These are phyloP conservation scores for Phymanthus crucifer DNA, from an alignment of 92 coral and sea anemone species.

Conservation along the genomic window DNA sequence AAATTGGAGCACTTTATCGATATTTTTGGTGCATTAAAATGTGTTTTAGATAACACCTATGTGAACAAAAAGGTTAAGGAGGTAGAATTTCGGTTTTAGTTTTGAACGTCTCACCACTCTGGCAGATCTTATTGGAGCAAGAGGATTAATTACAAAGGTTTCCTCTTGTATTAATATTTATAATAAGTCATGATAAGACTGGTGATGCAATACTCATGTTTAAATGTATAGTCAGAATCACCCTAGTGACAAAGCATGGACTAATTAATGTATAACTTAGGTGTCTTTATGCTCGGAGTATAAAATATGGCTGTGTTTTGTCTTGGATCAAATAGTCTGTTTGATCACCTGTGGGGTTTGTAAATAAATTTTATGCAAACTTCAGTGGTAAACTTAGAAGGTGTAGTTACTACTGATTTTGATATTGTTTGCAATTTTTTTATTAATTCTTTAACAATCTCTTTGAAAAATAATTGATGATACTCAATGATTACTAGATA, in stretches of 20 bases:
- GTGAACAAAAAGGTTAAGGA: not conserved
- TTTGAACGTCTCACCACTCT: not conserved
- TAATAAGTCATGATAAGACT: not conserved
- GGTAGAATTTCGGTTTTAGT: not conserved
- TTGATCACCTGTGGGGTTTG: not conserved
- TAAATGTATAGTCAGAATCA: not conserved
- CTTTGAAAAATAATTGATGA: no score
- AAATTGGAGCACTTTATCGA: not conserved
- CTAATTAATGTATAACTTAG: no score
- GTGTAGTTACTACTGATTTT: not conserved
- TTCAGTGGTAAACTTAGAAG: not conserved
- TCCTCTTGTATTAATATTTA: not conserved
- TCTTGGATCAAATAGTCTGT: not conserved
- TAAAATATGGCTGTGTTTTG: not conserved
- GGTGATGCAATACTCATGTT: not conserved
- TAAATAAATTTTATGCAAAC: not conserved
- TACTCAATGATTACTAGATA: no score
- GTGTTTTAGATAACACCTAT: not conserved
- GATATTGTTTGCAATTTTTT: not conserved
- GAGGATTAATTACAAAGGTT: not conserved
- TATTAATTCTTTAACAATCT: not conserved
- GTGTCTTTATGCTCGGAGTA: no score
- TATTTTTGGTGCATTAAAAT: not conserved
- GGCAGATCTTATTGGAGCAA: constrained; percentile 2
- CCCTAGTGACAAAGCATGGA: not conserved